phyloP scores from a whole-genome alignment of 1,140 invertebrate genomes.

The Heliconius himera region DNA sequence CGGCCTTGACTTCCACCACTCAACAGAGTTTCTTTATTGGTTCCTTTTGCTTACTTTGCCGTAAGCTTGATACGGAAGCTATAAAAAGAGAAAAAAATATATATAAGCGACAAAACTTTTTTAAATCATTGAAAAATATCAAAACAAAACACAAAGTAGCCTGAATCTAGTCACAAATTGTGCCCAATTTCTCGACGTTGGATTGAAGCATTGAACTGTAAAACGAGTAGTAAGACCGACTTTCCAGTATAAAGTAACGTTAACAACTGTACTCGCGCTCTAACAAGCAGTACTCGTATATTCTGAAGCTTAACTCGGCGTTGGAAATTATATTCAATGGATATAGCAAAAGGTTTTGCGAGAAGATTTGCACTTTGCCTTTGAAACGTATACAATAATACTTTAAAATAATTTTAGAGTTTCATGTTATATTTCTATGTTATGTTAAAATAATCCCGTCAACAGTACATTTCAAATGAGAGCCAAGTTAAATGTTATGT shows the following conservation, averaged over 20 bases:
- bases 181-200: background rate
- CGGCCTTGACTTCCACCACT: no score
- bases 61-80: no score
- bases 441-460: background rate
- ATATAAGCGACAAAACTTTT: no score
- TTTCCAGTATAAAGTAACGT: constrained; percentile 7
- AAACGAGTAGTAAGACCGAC: constrained; percentile 1
- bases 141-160: no score
- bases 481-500: no score
- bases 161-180: background rate
- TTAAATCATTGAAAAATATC: no score
- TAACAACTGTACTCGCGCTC: constrained; percentile 5
- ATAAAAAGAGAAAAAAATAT: no score
- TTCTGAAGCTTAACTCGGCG: constrained; percentile 8
- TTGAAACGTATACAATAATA: constrained; percentile 3
- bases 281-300: constrained; percentile 3
- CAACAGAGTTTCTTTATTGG: no score
- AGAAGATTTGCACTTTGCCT: constrained; percentile 6
- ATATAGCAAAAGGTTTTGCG: background rate
- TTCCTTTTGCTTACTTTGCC: no score
- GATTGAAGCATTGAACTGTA: background rate
- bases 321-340: constrained; percentile 11
- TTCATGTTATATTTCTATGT: background rate
- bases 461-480: no score
- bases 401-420: background rate